Evolutionary conservation across 1,140 invertebrate species (phyloP).

Genomic region (Bombus confusus): DNA sequence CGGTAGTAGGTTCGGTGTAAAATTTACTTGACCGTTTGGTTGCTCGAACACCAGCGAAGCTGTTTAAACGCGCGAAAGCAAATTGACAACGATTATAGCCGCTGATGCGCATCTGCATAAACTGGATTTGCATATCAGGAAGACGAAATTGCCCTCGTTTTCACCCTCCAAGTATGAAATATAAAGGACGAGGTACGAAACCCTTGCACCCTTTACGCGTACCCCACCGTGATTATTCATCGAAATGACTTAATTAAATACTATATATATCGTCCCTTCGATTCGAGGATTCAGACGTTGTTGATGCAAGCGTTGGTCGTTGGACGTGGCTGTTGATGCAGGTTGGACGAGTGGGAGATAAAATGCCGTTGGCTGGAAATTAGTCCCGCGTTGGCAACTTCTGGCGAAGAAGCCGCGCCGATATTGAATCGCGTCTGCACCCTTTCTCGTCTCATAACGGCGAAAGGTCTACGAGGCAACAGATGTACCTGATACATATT

Average conservation of each 20-base stretch:
- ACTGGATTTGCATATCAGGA: neutral
- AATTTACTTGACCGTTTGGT: neutral
- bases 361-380: slow-evolving; percentile 44
- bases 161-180: neutral
- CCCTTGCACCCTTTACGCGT: neutral
- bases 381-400: slow-evolving; percentile 47
- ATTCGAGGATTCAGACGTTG: neutral
- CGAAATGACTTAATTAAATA: slow-evolving; percentile 25
- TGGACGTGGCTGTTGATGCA: neutral
- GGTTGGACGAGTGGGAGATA: slow-evolving; percentile 14
- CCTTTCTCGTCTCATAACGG: slow-evolving; percentile 64
- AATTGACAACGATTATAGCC: neutral
- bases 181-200: neutral
- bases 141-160: slow-evolving; percentile 6
- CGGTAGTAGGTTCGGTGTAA: too few relatives aligned
- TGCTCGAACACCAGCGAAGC: neutral
- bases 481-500: slow-evolving; percentile 76
- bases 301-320: neutral
- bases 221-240: neutral
- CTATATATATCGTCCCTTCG: neutral
- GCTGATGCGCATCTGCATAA: neutral
- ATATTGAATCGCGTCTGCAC: slow-evolving; percentile 72
- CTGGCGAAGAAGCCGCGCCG: slow-evolving; percentile 37
- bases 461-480: slow-evolving; percentile 60
- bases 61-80: neutral